A percentile compares a stretch with the other conserved stretches of the same genome.
Conservation (phyloP, 2,113 vertebrate genomes). For the Lophotis ruficrista region DNA sequence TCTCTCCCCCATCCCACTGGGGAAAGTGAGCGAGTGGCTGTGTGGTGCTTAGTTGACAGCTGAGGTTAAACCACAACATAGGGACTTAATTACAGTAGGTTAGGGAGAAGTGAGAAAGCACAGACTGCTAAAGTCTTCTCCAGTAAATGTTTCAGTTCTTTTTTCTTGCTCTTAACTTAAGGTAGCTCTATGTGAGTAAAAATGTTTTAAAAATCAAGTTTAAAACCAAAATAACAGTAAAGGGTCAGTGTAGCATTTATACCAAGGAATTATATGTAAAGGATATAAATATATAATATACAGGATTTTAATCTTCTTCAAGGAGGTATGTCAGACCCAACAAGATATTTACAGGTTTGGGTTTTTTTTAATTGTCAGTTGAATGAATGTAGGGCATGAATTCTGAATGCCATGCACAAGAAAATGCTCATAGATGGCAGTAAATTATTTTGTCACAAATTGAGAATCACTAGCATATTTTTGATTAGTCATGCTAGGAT, state of each 20-base stretch:
- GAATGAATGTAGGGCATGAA: neutral
- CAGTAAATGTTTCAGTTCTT: neutral
- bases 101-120: neutral
- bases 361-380: neutral
- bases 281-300: neutral
- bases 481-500: neutral
- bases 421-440: neutral
- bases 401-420: neutral
- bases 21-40: no score
- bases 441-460: conserved; percentile 16
- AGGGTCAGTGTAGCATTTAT: neutral
- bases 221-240: neutral
- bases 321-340: neutral
- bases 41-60: no score
- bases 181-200: neutral
- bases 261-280: neutral
- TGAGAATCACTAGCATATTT: neutral
- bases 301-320: neutral
- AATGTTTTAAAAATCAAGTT: neutral
- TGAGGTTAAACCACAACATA: no score
- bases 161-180: neutral
- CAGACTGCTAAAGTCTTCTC: neutral
- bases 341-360: neutral
- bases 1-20: no score
- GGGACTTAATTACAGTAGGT: neutral